A percentile compares a stretch with the other conserved stretches of the same genome.
Evolutionary conservation across 2,888 invertebrate genomes (phyloP).

Genomic region (Neoscelio sp.): DNA sequence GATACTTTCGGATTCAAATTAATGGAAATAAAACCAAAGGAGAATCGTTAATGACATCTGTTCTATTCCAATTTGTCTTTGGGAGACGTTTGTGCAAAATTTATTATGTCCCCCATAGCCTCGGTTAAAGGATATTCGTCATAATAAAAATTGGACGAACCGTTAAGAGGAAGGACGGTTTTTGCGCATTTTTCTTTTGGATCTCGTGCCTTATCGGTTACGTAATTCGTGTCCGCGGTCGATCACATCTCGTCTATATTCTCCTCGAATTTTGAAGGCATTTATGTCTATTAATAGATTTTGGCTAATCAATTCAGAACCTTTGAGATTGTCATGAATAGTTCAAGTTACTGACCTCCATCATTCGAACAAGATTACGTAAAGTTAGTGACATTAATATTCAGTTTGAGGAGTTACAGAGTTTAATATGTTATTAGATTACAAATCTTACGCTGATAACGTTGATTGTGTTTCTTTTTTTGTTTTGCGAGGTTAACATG

Average conservation of each 20-base stretch:
- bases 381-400: conserved; percentile 58
- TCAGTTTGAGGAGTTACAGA: conserved; percentile 33
- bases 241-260: conserved; percentile 38
- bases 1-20: conserved; percentile 52
- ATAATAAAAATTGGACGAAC: no score
- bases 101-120: no score
- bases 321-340: conserved; percentile 62
- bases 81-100: conserved; percentile 39
- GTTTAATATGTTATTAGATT: conserved; percentile 59
- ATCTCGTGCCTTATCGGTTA: conserved; percentile 43
- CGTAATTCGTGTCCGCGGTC: conserved; percentile 45
- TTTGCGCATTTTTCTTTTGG: conserved; percentile 33
- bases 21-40: conserved; percentile 55
- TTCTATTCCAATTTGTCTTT: conserved; percentile 55
- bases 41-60: conserved; percentile 64
- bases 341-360: conserved; percentile 68
- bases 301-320: conserved; percentile 59
- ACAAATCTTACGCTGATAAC: conserved; percentile 29
- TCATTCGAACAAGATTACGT: conserved; percentile 64
- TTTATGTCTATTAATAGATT: conserved; percentile 60
- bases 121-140: no score
- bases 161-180: conserved; percentile 51
- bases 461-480: conserved; percentile 15
- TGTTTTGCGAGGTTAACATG: no score
- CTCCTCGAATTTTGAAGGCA: conserved; percentile 56